These are phyloP conservation scores for Machimus atricapillus DNA, from an alignment of 2,888 invertebrate genomes.

Conservation along the genomic window DNA sequence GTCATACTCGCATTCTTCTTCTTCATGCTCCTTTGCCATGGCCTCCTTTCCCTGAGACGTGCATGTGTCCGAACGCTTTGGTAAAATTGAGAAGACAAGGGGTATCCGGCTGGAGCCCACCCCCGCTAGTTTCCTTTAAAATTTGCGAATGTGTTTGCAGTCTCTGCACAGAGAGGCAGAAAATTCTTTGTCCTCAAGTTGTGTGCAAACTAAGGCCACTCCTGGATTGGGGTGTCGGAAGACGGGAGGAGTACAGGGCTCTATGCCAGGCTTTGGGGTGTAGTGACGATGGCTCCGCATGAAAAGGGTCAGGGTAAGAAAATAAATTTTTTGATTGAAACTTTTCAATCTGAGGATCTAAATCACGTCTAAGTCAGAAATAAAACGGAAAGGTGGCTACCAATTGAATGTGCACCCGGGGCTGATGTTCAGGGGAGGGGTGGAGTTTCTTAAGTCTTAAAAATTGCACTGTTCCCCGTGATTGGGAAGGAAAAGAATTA, in stretches of 20 bases:
- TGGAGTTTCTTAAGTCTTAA: constrained; percentile 1
- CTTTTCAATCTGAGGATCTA: constrained; percentile 42
- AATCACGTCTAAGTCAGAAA: constrained; percentile 42
- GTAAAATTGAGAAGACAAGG: constrained; percentile 39
- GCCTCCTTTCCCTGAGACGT: constrained; percentile 36
- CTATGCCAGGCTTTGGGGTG: neutral
- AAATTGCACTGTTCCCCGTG: constrained; percentile 15
- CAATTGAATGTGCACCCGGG: constrained; percentile 10
- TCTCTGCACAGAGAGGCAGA: constrained; percentile 13
- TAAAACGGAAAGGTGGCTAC: constrained; percentile 26
- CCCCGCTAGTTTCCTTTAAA: constrained; percentile 17
- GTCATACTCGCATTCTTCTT: constrained; percentile 32
- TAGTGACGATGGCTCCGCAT: neutral
- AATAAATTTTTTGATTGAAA: constrained; percentile 43
- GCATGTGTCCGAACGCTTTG: constrained; percentile 39
- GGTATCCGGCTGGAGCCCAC: neutral
- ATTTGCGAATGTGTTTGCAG: constrained; percentile 32
- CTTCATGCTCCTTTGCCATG: constrained; percentile 10
- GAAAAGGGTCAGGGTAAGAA: constrained; percentile 24
- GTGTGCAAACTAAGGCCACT: neutral
- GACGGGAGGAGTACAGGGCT: neutral
- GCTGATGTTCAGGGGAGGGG: neutral
- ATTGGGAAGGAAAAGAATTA: constrained; percentile 19
- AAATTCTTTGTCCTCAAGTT: constrained; percentile 24
- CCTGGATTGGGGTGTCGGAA: neutral